Percentiles rank a stretch among this genome's conserved stretches.
phyloP scores from a whole-genome alignment of 2,113 vertebrate species.

The Empidonax alnorum region DNA sequence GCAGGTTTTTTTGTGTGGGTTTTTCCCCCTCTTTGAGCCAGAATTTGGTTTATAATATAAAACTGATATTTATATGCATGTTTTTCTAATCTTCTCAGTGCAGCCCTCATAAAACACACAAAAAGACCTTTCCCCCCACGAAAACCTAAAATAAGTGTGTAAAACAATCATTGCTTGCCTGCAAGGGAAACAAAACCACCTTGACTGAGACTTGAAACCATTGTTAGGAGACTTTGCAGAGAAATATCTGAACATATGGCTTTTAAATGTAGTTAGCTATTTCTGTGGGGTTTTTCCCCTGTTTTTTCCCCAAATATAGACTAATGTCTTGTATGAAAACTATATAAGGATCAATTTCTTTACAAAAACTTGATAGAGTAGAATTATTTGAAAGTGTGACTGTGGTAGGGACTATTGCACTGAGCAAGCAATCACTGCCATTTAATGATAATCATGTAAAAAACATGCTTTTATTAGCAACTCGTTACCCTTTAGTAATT shows the following conservation, averaged over 20 bases:
- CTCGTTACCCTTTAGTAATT: slow-evolving; percentile 50
- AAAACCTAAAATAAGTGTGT: background rate
- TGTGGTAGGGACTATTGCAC: background rate
- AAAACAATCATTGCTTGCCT: background rate
- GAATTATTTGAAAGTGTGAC: background rate
- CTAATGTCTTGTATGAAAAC: background rate
- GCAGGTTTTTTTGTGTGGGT: background rate
- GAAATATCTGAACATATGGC: background rate
- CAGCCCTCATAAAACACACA: background rate
- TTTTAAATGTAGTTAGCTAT: background rate
- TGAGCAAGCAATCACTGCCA: background rate
- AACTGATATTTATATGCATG: background rate
- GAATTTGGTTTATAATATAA: background rate
- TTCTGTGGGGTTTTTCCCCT: background rate
- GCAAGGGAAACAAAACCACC: background rate
- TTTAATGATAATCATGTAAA: slow-evolving; percentile 11
- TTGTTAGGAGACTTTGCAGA: background rate
- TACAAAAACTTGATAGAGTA: background rate
- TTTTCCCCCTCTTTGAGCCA: rapidly evolving
- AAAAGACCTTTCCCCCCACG: rapidly evolving
- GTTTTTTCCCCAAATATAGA: background rate
- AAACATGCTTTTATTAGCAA: slow-evolving; percentile 41
- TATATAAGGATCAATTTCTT: background rate
- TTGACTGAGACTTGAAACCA: background rate
- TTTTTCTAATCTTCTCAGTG: background rate